These are phyloP conservation scores for Fragum sueziense DNA, from an alignment of 2,888 invertebrate genomes.

Conservation along the genomic window DNA sequence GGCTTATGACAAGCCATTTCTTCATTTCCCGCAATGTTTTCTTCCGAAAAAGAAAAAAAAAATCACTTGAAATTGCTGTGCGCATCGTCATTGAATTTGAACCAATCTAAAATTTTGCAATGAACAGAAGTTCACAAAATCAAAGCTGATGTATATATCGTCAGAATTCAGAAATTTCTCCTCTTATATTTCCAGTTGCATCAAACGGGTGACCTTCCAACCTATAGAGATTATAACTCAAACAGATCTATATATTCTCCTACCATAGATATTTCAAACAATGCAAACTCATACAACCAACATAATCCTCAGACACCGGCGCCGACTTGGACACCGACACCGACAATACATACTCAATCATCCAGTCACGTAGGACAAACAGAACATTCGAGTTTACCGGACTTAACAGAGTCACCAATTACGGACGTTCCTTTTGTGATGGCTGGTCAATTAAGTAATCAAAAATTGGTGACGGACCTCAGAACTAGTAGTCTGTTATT, in stretches of 20 bases:
- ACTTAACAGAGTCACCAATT: neutral
- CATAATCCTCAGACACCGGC: neutral
- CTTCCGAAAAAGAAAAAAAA: too few species aligned
- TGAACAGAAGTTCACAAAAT: too few species aligned
- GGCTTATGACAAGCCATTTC: too few species aligned
- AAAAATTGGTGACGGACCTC: constrained; percentile 15
- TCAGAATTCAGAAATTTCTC: too few species aligned
- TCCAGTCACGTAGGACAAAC: neutral
- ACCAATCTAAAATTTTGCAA: too few species aligned
- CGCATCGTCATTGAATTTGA: too few species aligned
- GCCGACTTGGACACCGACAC: neutral
- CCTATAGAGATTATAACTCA: constrained; percentile 36
- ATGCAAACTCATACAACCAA: neutral
- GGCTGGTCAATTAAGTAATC: neutral
- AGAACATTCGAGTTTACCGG: neutral
- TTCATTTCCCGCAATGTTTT: too few species aligned
- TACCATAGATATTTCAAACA: constrained; percentile 36
- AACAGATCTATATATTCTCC: constrained; percentile 23
- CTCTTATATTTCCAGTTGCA: too few species aligned
- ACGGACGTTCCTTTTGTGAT: constrained; percentile 18
- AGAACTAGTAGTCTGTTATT: constrained; percentile 21
- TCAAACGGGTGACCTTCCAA: constrained; percentile 22
- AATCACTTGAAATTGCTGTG: too few species aligned
- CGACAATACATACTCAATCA: neutral
- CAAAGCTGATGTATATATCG: too few species aligned